Conservation (phyloP, 2,113 vertebrate genomes). For the Sitta europaea region DNA sequence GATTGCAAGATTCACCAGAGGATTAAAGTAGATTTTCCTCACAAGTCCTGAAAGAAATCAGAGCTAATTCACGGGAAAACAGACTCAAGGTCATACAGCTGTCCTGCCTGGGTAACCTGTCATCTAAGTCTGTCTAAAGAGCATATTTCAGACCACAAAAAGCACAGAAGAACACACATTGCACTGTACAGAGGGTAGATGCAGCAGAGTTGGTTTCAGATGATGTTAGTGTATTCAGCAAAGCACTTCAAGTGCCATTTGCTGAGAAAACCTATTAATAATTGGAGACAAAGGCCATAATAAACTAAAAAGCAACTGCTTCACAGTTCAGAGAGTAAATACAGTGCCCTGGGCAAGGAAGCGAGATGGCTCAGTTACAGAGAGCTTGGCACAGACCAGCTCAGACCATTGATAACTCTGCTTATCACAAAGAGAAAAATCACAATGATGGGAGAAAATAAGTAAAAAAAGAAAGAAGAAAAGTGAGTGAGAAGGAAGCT, state of each 20-base stretch:
- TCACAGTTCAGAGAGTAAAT: background rate
- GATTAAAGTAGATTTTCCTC: background rate
- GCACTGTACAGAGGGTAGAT: background rate
- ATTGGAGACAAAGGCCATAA: background rate
- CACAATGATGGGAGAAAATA: background rate
- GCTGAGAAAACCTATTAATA: background rate
- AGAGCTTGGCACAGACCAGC: background rate
- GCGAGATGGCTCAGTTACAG: background rate
- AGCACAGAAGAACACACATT: background rate
- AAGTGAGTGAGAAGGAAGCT: background rate
- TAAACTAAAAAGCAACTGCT: background rate
- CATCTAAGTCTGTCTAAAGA: background rate
- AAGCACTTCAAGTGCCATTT: background rate
- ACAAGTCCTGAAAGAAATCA: background rate
- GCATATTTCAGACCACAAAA: background rate
- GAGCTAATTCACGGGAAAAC: background rate
- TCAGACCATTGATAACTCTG: background rate
- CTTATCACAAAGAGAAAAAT: background rate
- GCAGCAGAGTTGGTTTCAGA: background rate
- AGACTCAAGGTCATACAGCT: background rate
- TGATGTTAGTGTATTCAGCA: background rate
- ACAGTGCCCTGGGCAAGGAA: background rate
- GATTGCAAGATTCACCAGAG: background rate
- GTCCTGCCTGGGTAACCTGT: background rate
- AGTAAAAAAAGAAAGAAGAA: background rate